These are phyloP conservation scores for Nephrocerus scutellatus DNA, from an alignment of 2,888 invertebrate genomes.

Conservation along the genomic window DNA sequence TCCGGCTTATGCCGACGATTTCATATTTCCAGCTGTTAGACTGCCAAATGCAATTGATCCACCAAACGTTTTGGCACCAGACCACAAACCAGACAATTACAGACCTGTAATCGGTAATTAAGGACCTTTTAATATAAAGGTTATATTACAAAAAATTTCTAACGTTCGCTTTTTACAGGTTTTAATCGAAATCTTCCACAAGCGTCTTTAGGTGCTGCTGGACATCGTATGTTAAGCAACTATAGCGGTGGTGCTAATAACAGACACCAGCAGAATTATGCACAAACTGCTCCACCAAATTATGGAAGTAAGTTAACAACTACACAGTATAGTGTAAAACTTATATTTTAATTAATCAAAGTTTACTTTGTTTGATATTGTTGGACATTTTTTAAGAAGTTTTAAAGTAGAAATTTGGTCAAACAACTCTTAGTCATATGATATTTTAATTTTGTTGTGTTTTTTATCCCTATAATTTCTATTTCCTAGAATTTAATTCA, in stretches of 20 bases:
- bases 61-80: constrained; percentile 69
- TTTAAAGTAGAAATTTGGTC: no score
- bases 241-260: constrained; percentile 36
- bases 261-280: constrained; percentile 20
- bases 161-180: constrained; percentile 39
- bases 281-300: constrained; percentile 19
- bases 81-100: constrained; percentile 65
- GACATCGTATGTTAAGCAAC: constrained; percentile 68
- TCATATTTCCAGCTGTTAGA: constrained; percentile 69
- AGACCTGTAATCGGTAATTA: constrained; percentile 65
- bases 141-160: constrained; percentile 1
- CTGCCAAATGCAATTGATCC: constrained; percentile 65
- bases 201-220: constrained; percentile 61
- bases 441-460: no score
- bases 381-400: no score
- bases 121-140: constrained; percentile 12
- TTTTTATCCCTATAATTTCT: no score
- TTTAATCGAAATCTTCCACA: constrained; percentile 60
- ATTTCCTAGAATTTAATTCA: no score
- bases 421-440: no score
- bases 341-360: no score
- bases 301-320: no score
- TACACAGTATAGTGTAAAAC: no score
- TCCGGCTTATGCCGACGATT: constrained; percentile 67
- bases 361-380: no score